phyloP scores from a whole-genome alignment of 2,888 invertebrate species.

The Tanytarsus gracilentus region DNA sequence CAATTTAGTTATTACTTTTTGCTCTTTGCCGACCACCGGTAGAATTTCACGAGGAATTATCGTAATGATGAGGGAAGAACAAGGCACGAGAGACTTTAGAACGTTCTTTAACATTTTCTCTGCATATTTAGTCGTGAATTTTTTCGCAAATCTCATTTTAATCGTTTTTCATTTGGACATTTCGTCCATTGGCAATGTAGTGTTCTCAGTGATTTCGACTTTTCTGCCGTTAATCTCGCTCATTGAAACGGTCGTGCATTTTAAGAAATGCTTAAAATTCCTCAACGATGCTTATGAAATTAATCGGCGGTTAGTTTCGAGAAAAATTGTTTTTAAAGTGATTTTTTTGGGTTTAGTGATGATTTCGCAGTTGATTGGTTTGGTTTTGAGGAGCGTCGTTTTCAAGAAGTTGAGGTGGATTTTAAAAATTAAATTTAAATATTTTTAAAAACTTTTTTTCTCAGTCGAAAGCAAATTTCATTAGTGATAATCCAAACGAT shows the following conservation, averaged over 20 bases:
- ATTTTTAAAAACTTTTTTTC: background rate
- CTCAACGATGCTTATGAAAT: background rate
- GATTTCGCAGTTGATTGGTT: too few relatives aligned
- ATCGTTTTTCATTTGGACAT: background rate
- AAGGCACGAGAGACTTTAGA: background rate
- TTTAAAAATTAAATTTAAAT: too few relatives aligned
- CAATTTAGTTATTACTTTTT: too few relatives aligned
- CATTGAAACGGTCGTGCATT: background rate
- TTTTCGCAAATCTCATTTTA: background rate
- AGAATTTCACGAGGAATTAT: too few relatives aligned
- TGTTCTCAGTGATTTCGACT: background rate
- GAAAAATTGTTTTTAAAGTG: background rate
- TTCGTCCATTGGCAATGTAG: background rate
- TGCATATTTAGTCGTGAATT: background rate
- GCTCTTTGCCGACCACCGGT: too few relatives aligned
- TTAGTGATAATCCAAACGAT: background rate
- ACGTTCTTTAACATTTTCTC: background rate
- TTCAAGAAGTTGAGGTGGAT: too few relatives aligned
- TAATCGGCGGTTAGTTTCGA: background rate
- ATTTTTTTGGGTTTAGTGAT: background rate
- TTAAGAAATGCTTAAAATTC: background rate
- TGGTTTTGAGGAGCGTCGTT: too few relatives aligned
- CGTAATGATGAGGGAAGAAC: background rate
- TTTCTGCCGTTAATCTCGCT: background rate
- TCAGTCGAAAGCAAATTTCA: too few relatives aligned